Evolutionary conservation across 2,797 vertebrate species (phyloP).

Genomic region (Darevskia mixta): DNA sequence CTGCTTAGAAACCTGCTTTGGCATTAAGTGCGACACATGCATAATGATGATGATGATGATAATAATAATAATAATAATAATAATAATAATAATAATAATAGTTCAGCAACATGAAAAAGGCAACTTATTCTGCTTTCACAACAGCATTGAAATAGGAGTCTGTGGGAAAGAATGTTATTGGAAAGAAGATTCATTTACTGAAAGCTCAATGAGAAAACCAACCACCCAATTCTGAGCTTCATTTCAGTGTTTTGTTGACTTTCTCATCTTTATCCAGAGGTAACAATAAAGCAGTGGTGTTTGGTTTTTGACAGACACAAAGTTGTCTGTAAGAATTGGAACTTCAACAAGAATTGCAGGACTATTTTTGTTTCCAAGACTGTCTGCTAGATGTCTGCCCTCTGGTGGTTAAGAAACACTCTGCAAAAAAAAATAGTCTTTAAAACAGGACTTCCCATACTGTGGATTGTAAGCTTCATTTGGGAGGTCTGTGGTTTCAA

Average conservation of each 20-base stretch:
- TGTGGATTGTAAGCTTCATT: too few species aligned
- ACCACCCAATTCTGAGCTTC: not conserved
- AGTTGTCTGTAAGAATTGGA: not conserved
- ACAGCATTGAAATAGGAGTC: not conserved
- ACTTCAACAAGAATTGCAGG: not conserved
- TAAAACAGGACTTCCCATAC: not conserved
- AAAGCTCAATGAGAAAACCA: not conserved
- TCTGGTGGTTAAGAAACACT: constrained; percentile 15
- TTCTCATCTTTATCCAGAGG: not conserved
- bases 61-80: not conserved
- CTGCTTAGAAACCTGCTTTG: too few species aligned
- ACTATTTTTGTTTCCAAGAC: not conserved
- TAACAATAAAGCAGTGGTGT: not conserved
- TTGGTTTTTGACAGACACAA: not conserved
- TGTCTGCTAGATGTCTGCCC: constrained; percentile 12
- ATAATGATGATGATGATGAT: not conserved
- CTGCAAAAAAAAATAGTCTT: not conserved
- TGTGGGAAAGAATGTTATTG: too few species aligned
- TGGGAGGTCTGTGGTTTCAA: too few species aligned
- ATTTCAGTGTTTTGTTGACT: not conserved
- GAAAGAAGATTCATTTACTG: not conserved
- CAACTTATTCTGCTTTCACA: not conserved
- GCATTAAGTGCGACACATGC: too few species aligned
- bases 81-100: not conserved
- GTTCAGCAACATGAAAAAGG: not conserved